Base-by-base conservation (phyloP, 2,797 vertebrate genomes). In the Eidolon dupreanum region DNA sequence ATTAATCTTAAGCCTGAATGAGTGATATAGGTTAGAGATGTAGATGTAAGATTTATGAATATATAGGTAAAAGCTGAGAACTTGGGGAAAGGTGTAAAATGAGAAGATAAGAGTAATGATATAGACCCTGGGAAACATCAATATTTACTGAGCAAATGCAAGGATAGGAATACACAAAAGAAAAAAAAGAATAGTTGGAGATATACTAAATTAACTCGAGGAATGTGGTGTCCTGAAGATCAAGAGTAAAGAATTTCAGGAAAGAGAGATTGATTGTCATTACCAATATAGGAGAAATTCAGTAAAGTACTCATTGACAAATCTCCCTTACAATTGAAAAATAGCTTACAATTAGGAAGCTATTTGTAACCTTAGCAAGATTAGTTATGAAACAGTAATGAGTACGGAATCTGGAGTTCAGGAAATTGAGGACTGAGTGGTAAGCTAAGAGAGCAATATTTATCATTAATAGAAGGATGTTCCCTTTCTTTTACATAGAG, bases 191-290 rank as follows among this genome's bases (percentile, higher is more conserved):
- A 73, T 66, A 28, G 17, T 31, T 94, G 28, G 57, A 66, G 17
- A 84, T 78, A 77, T 8, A 43, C 43, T 63, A 28, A 31, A 78
- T 84, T 83, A 77, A 49, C 26, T 57, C 59, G 2, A 77, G n/a
- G 5, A n/a, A 1, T 82, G 59, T 96, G 82, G 71, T 66, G 36
- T 83, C 28, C n/a, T 92, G 10, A 16, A 75, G 43, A 5, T 82
- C n/a, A 91, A 49, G 13, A 88, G 28, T 71, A n/a, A 81, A 70
- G 38, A 94, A 84, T 77, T 96, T 88, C 43, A 65, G 63, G 71
- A 82, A 81, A 81, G 10, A 75, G 3, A 11, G 31, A 85, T 38
- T 63, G 49, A 71, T 73, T 71, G 3, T 66, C 24, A 57, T 61
- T 84, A 84, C 4, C 24, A 79, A 65, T 73, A 65, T 2, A 71